A percentile compares a stretch with the other conserved stretches of the same genome.
These are phyloP conservation scores for Hyperoodon ampullatus DNA, from an alignment of 2,113 vertebrate species.

Conservation along the genomic window DNA sequence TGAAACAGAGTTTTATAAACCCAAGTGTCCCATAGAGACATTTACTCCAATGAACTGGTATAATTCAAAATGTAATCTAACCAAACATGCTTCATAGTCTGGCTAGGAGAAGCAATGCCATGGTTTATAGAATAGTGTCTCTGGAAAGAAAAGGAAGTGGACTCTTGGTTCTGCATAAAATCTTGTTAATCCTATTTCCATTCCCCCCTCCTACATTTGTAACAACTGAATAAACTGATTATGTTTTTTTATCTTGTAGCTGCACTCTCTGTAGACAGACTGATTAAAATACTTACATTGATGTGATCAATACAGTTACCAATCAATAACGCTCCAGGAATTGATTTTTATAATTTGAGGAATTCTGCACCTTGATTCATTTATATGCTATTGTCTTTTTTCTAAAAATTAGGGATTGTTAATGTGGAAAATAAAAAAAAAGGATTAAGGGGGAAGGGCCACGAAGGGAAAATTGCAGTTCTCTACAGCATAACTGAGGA, in stretches of 20 bases:
- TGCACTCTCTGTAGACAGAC: background rate
- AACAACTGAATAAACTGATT: background rate
- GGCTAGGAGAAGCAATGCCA: background rate
- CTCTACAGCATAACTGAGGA: background rate
- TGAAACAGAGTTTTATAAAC: too few species aligned
- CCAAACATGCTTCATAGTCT: background rate
- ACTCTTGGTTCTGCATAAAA: too few species aligned
- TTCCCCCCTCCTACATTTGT: background rate
- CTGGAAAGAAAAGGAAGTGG: too few species aligned
- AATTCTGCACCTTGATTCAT: background rate
- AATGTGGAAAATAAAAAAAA: too few species aligned
- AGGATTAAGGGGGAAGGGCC: too few species aligned
- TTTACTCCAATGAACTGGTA: too few species aligned
- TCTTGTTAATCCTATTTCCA: background rate
- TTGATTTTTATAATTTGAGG: too few species aligned
- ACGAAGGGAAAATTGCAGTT: too few species aligned
- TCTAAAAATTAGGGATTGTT: background rate
- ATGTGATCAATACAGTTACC: background rate
- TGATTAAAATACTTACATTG: background rate
- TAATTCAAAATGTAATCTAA: too few species aligned
- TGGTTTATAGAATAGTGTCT: too few species aligned
- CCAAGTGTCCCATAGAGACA: too few species aligned
- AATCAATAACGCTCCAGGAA: background rate
- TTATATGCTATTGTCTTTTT: background rate
- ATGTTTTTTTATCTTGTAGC: background rate